Conservation (phyloP, 2,113 vertebrate genomes). For the Microtus ochrogaster region DNA sequence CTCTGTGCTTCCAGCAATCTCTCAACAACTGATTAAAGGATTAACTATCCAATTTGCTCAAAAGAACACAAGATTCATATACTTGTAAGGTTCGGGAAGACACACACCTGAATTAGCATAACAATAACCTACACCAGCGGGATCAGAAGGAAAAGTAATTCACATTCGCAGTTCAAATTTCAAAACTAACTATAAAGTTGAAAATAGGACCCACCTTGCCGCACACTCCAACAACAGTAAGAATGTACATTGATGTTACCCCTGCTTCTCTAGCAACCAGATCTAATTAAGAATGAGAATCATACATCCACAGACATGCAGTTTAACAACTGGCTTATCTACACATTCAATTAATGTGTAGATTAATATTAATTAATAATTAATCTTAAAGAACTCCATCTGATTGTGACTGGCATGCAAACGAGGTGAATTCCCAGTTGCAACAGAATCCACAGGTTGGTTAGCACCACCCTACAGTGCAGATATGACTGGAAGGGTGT, state of each 20-base stretch:
- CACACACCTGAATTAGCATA: slow-evolving; percentile 74
- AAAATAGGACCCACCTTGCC: slow-evolving; percentile 15
- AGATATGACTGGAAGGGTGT: not conserved
- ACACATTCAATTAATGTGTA: slow-evolving; percentile 41
- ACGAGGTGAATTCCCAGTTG: slow-evolving; percentile 33
- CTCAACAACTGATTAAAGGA: slow-evolving; percentile 82
- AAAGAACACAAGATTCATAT: slow-evolving; percentile 79
- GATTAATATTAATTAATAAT: slow-evolving; percentile 24
- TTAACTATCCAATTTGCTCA: slow-evolving; percentile 78
- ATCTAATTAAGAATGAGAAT: slow-evolving; percentile 71
- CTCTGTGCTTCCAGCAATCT: slow-evolving; percentile 71
- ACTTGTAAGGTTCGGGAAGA: slow-evolving; percentile 70
- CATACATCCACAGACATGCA: not conserved
- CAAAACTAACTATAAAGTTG: slow-evolving; percentile 55
- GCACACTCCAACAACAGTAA: slow-evolving; percentile 16
- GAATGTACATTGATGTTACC: not conserved
- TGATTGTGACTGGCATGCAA: slow-evolving; percentile 44
- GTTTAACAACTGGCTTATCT: slow-evolving; percentile 48
- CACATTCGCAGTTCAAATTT: slow-evolving; percentile 61
- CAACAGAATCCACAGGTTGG: not conserved
- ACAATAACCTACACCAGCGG: slow-evolving; percentile 67
- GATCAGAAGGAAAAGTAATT: slow-evolving; percentile 68
- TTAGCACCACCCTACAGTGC: not conserved
- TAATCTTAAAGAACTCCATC: slow-evolving; percentile 27
- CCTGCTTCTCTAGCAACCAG: slow-evolving; percentile 47